Base-by-base conservation (phyloP, 2,888 invertebrate species). In the Uropetala carovei region DNA sequence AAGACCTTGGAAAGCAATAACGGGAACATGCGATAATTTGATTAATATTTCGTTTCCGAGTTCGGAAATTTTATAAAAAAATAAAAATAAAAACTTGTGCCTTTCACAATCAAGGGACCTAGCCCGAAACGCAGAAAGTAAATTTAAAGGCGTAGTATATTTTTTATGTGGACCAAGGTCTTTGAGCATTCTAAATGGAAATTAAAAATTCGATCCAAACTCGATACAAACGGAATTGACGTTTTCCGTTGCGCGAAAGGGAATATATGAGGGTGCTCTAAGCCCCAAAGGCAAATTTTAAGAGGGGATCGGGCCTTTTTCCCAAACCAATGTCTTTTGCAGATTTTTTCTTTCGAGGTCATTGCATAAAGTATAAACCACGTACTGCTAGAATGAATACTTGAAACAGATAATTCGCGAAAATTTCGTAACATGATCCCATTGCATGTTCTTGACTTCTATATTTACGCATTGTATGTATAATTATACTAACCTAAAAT, bases 101-200 rank as follows among this genome's bases (percentile, higher is more conserved):
- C 75, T 10, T 75, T 14, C 22, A 27, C 27, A 27, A 13, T 75
- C 75, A 75, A 22, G 75, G 13, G 75, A 75, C 27, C 22, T 27
- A 27, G 27, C 22, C 27, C 22, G 75, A 75, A 75, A 75, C 75
- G 75, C 75, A 75, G 27, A 22, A 75, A 75, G 75, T 13, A 75
- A 75, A 27, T 27, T 10, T 68, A 68, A 68, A 68, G 68, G 68
- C 75, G 75, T 27, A 75, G 75, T 75, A 27, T 22, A 22, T 22
- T 75, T 75, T 75, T 75, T 4, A 75, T 27, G 27, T 27, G 75
- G 75, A 75, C 75, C 75, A 75, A 75, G 75, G 75, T 75, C 75
- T 75, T 75, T n/a, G 75, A 75, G 75, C 75, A 75, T 75, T 75
- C 27, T 27, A 75, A 75, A 75, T 75, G 75, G 75, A 75, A 75